These are phyloP conservation scores for Parasteatoda lunata DNA, from an alignment of 2,888 invertebrate species.

Conservation along the genomic window DNA sequence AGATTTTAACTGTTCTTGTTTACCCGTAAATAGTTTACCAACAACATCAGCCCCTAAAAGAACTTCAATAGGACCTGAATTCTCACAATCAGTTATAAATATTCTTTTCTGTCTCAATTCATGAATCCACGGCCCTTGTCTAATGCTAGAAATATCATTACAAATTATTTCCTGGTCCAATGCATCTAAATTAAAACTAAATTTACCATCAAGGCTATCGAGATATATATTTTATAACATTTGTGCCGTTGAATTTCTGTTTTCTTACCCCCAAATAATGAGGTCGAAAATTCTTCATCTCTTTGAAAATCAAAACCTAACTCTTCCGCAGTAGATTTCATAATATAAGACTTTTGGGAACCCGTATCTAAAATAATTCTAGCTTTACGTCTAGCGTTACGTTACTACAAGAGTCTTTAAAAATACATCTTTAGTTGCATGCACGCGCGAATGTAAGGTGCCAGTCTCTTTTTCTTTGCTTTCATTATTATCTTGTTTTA, in stretches of 20 bases:
- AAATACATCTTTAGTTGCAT: slow-evolving; percentile 7
- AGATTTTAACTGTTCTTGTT: slow-evolving; percentile 3
- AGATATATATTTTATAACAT: slow-evolving; percentile 8
- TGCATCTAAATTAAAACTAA: slow-evolving; percentile 11
- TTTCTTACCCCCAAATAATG: slow-evolving; percentile 11
- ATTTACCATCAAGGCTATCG: not conserved
- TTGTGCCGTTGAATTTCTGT: not conserved
- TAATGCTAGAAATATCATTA: slow-evolving; percentile 11
- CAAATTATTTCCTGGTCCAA: slow-evolving; percentile 20
- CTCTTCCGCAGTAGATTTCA: slow-evolving; percentile 9
- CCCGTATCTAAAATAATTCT: slow-evolving; percentile 5
- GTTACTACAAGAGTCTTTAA: slow-evolving; percentile 3
- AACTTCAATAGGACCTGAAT: slow-evolving; percentile 11
- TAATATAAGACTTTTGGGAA: slow-evolving; percentile 21
- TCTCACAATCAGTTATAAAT: not conserved
- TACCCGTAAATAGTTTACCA: slow-evolving; percentile 16
- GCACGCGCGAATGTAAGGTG: too few species aligned
- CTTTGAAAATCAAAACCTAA: slow-evolving; percentile 24
- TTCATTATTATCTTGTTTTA: too few species aligned
- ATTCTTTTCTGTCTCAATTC: not conserved
- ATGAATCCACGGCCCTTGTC: slow-evolving; percentile 14
- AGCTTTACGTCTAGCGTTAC: slow-evolving; percentile 6
- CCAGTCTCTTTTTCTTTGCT: too few species aligned
- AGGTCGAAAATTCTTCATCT: not conserved
- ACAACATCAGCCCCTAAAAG: slow-evolving; percentile 41